These are phyloP conservation scores for Hypolimnas misippus DNA, from an alignment of 2,888 invertebrate species.

Conservation along the genomic window DNA sequence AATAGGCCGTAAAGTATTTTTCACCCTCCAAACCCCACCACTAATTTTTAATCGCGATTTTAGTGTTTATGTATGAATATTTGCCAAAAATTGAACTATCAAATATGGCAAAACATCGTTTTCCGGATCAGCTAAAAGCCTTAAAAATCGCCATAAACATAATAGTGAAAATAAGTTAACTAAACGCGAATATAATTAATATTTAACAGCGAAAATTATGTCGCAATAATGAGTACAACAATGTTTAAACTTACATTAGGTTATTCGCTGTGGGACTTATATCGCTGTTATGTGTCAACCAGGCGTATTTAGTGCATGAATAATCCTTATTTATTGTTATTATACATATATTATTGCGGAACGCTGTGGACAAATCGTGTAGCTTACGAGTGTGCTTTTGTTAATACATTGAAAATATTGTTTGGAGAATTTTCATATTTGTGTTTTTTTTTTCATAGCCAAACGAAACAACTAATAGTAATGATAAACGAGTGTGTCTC, in stretches of 20 bases:
- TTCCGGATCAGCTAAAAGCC: too few species aligned
- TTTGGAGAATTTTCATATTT: background rate
- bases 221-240: conserved; percentile 27
- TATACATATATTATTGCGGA: conserved; percentile 14
- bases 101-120: too few species aligned
- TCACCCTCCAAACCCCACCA: too few species aligned
- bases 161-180: conserved; percentile 15
- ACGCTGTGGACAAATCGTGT: conserved; percentile 1
- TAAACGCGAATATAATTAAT: conserved; percentile 2
- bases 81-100: too few species aligned
- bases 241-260: conserved; percentile 35
- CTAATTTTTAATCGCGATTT: too few species aligned
- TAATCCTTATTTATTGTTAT: conserved; percentile 33
- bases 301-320: conserved; percentile 29
- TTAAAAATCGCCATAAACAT: background rate
- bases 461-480: background rate
- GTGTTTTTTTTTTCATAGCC: background rate
- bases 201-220: conserved; percentile 20
- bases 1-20: too few species aligned
- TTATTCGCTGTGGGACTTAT: conserved; percentile 37
- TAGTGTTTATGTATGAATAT: too few species aligned
- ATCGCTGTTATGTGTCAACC: conserved; percentile 36
- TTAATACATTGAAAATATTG: background rate
- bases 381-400: background rate
- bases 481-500: too few species aligned